phyloP scores from a whole-genome alignment of 2,797 vertebrate genomes.

The Sebastes nivosus region DNA sequence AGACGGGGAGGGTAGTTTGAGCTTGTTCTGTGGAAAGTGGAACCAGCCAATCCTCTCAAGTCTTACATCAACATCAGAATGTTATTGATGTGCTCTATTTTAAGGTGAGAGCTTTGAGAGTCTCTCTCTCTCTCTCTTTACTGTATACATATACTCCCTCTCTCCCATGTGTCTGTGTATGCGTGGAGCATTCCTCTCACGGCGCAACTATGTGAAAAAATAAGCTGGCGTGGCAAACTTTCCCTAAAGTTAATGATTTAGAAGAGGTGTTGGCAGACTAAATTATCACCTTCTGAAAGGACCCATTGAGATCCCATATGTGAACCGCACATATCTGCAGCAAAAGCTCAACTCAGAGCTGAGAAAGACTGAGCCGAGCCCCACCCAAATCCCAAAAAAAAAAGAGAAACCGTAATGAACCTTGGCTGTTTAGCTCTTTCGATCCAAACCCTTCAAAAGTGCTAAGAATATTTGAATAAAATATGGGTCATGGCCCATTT shows the following conservation, averaged over 20 bases:
- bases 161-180: slow-evolving; percentile 11
- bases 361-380: slow-evolving; percentile 3
- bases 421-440: slow-evolving; percentile 16
- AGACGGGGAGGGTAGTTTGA: slow-evolving; percentile 50
- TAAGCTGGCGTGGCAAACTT: slow-evolving; percentile 43
- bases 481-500: slow-evolving; percentile 37
- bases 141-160: slow-evolving; percentile 1
- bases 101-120: slow-evolving; percentile 68
- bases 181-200: slow-evolving; percentile 46
- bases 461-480: slow-evolving; percentile 25
- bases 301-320: slow-evolving; percentile 65
- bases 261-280: slow-evolving; percentile 69
- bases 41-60: slow-evolving; percentile 68
- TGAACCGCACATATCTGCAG: slow-evolving; percentile 51
- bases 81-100: slow-evolving; percentile 78
- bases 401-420: slow-evolving; percentile 25
- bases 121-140: slow-evolving; percentile 5
- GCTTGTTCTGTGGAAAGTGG: slow-evolving; percentile 64
- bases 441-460: neutral
- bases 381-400: neutral
- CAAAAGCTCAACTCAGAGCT: slow-evolving; percentile 26
- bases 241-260: slow-evolving; percentile 73
- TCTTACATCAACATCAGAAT: slow-evolving; percentile 73
- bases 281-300: slow-evolving; percentile 73
- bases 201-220: slow-evolving; percentile 56